Evolutionary conservation across 2,797 vertebrate genomes (phyloP).

Genomic region (Gobio occitaniae): DNA sequence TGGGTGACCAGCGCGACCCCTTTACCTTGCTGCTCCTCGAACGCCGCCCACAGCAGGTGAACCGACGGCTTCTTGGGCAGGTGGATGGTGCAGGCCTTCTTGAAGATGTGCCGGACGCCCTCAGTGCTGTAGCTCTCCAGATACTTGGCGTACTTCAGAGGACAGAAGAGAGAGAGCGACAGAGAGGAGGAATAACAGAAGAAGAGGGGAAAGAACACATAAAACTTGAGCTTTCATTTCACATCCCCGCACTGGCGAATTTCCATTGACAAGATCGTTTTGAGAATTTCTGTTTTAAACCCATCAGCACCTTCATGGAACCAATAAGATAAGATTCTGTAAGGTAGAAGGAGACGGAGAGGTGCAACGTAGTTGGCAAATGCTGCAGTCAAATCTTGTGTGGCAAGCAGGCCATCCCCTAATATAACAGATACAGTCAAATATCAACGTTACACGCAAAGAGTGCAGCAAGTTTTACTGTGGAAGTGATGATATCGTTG

Average conservation of each 20-base stretch:
- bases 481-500: conserved; percentile 90
- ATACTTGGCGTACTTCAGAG: conserved; percentile 98
- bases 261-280: conserved; percentile 96
- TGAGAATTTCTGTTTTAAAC: conserved; percentile 99
- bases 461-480: conserved; percentile 95
- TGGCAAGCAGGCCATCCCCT: conserved; percentile 99
- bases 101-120: conserved; percentile 95
- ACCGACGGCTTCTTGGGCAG: conserved; percentile 92
- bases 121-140: conserved; percentile 97
- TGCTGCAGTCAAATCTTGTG: conserved; percentile 99
- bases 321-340: conserved; percentile 99
- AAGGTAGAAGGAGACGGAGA: conserved; percentile 99
- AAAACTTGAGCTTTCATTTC: conserved; percentile 76
- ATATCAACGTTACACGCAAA: conserved; percentile 99
- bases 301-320: conserved; percentile 99
- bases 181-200: conserved; percentile 66
- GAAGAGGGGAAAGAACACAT: conserved; percentile 56
- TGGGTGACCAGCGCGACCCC: not conserved
- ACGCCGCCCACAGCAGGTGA: conserved; percentile 96
- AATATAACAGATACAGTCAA: conserved; percentile 99
- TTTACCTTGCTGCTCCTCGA: conserved; percentile 97
- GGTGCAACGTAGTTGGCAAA: conserved; percentile 99
- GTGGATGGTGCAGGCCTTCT: conserved; percentile 93
- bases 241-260: conserved; percentile 76
- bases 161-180: conserved; percentile 72